phyloP scores from a whole-genome alignment of 37 sponge, comb jelly and placozoan genomes.

The Ephydatia muelleri region DNA sequence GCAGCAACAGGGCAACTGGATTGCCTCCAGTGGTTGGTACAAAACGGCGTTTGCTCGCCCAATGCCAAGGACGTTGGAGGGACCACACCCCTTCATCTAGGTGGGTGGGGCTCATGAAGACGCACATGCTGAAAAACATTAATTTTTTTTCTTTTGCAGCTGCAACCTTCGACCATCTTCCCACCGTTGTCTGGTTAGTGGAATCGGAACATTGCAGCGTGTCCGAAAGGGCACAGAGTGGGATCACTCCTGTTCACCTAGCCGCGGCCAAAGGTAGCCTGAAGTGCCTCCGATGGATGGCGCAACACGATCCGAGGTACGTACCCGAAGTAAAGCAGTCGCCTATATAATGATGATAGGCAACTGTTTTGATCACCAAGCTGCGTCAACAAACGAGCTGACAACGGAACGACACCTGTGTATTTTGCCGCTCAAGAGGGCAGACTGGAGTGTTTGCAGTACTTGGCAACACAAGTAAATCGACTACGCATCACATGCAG shows the following conservation, averaged over 20 bases:
- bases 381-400: constrained; percentile 58
- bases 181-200: constrained; percentile 58
- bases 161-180: constrained; percentile 53
- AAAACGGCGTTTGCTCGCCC: constrained; percentile 38
- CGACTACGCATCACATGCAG: neutral
- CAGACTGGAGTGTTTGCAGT: constrained; percentile 55
- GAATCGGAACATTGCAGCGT: constrained; percentile 41
- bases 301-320: constrained; percentile 43
- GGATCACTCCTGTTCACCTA: constrained; percentile 74
- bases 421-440: constrained; percentile 82
- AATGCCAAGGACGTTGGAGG: constrained; percentile 26
- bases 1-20: constrained; percentile 75
- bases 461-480: constrained; percentile 53
- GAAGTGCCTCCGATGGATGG: constrained; percentile 56
- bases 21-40: constrained; percentile 70
- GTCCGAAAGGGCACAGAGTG: constrained; percentile 62
- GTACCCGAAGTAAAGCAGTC: neutral
- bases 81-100: constrained; percentile 69
- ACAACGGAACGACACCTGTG: constrained; percentile 70
- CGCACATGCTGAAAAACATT: too few species aligned
- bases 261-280: constrained; percentile 78
- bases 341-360: neutral
- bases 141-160: constrained; percentile 11
- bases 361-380: neutral
- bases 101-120: constrained; percentile 20